A percentile compares a stretch with the other conserved stretches of the same genome.
These are phyloP conservation scores for Mercenaria mercenaria DNA, from an alignment of 1,140 invertebrate species.

Conservation along the genomic window DNA sequence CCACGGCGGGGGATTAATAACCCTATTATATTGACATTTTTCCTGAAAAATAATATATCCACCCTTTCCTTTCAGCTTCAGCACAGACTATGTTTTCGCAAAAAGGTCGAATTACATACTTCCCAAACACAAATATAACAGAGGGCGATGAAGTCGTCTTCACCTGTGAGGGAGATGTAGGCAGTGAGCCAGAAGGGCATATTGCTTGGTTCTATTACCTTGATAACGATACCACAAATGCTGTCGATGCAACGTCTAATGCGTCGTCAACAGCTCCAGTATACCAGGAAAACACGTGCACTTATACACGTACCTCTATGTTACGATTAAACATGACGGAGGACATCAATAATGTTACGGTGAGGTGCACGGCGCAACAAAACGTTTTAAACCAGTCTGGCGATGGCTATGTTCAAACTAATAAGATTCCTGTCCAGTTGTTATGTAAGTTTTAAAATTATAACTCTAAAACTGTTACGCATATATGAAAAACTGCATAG, in stretches of 20 bases:
- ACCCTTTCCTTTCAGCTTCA: too few species aligned
- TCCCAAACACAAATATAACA: slow-evolving; percentile 1
- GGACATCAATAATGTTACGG: slow-evolving; percentile 1
- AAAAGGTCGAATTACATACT: background rate
- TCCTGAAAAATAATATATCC: too few species aligned
- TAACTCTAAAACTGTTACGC: background rate
- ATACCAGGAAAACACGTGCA: background rate
- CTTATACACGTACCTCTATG: background rate
- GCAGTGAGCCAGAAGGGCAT: background rate
- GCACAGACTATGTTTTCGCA: background rate
- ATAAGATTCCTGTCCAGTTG: background rate
- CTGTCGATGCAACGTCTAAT: background rate
- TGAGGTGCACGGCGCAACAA: slow-evolving; percentile 40
- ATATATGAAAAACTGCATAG: too few species aligned
- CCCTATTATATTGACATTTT: too few species aligned
- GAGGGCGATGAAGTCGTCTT: background rate
- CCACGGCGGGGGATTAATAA: too few species aligned
- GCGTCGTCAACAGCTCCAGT: background rate
- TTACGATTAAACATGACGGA: slow-evolving; percentile 4
- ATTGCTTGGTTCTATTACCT: slow-evolving; percentile 27
- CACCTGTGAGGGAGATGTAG: background rate
- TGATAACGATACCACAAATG: background rate
- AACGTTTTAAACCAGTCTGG: background rate
- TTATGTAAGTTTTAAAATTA: background rate
- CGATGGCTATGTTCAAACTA: slow-evolving; percentile 21